Base-by-base conservation (phyloP, 1,140 invertebrate species). In the Drosophila albomicans region DNA sequence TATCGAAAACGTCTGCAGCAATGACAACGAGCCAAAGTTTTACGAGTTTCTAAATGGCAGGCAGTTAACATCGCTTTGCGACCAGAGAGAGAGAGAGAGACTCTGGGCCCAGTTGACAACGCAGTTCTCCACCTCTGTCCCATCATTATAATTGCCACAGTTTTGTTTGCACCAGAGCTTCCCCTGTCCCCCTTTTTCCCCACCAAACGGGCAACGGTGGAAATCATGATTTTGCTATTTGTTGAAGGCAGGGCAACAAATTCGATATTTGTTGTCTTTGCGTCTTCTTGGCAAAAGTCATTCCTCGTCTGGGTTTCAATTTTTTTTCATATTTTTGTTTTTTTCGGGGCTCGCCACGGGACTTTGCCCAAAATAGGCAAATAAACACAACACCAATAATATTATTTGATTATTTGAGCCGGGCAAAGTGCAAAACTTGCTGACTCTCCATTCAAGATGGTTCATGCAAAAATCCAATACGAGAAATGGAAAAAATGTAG, bases 171-270 rank as follows among this genome's bases (percentile, higher is more conserved):
- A 38, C 35, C 35, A 8, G 7, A 7, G 7, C 8, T 2, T 8
- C 8, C 35, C 35, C 35, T 3, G 7, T 8, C 41, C 3, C n/a
- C n/a, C 1, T 13, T 13, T n/a, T 13, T n/a, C 13, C 3, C 7
- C 41, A 5, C 41, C n/a, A 4, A 13, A 3, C 11, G 1, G 10
- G 38, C 38, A 10, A 10, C 35, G n/a, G 30, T 16, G 43, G 41
- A 13, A 54, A 30, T 28, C 57, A 61, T 49, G 48, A 62, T 52
- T 25, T 59, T 69, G 32, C 20, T 52, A 45, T 69, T 69, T 69
- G 46, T 51, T 43, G 35, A 68, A 59, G 66, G 66, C 54, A 41
- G 65, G 65, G 65, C 54, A 28, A 7, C 45, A 28, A 15, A 20
- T 16, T 16, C 46, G 46, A 20, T 48, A 16, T 20, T 48, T 48